A percentile compares a stretch with the other conserved stretches of the same genome.
Evolutionary conservation across 2,113 vertebrate genomes (phyloP).

Genomic region (Bujurquina vittata): DNA sequence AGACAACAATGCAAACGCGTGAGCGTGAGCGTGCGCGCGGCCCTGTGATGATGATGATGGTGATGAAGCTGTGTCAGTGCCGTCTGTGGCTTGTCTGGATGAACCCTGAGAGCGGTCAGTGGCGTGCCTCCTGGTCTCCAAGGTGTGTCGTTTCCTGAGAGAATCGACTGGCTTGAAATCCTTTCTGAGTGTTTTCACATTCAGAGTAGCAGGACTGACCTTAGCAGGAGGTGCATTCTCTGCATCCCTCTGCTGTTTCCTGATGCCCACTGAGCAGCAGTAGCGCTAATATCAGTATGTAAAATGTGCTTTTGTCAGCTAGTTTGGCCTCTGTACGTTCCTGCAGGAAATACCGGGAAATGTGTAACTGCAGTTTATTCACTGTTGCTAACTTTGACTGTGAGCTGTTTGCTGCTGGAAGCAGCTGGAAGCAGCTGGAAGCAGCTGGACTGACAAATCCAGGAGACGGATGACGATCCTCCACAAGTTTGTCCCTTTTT

Average conservation of each 20-base stretch:
- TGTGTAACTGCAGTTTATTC: not conserved
- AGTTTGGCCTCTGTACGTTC: not conserved
- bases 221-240: not conserved
- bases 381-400: not conserved
- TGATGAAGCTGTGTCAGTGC: not conserved
- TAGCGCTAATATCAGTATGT: not conserved
- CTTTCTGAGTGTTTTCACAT: not conserved
- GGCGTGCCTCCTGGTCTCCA: slow-evolving; percentile 13
- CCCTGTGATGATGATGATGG: not conserved
- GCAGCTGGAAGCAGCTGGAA: too few species aligned
- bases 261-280: not conserved
- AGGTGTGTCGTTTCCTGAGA: slow-evolving; percentile 14
- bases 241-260: not conserved
- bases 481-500: not conserved
- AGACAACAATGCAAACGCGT: not conserved
- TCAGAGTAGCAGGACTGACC: not conserved
- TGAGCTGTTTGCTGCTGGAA: too few species aligned
- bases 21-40: not conserved
- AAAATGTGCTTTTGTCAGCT: not conserved
- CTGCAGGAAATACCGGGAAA: not conserved
- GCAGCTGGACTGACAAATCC: too few species aligned
- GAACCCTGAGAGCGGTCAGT: slow-evolving; percentile 16
- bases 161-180: slow-evolving; percentile 1
- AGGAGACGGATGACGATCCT: not conserved
- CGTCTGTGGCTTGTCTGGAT: slow-evolving; percentile 3